phyloP scores from a whole-genome alignment of 2,797 vertebrate species.

The Chelonia mydas region DNA sequence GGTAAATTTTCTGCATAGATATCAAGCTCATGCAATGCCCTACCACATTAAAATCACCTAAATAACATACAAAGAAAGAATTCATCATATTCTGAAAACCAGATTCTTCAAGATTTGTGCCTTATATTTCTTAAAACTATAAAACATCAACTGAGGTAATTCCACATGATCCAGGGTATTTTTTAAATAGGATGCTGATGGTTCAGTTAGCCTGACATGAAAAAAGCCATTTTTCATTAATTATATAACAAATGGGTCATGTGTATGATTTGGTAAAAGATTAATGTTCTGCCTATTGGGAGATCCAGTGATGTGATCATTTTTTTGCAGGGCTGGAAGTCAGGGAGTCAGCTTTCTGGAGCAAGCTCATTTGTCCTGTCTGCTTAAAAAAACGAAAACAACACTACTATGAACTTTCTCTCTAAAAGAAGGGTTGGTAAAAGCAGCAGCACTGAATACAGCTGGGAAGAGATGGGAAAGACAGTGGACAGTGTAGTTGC shows the following conservation, averaged over 20 bases:
- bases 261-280: not conserved
- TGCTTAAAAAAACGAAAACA: not conserved
- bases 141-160: not conserved
- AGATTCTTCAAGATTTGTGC: not conserved
- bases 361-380: not conserved
- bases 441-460: not conserved
- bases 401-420: not conserved
- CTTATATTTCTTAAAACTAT: not conserved
- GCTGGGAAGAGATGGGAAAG: not conserved
- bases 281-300: not conserved
- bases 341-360: not conserved
- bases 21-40: not conserved
- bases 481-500: not conserved
- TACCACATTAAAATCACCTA: not conserved
- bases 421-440: not conserved
- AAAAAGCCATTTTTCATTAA: not conserved
- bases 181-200: not conserved
- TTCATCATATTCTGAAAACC: not conserved
- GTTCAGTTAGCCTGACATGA: not conserved
- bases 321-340: not conserved
- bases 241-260: not conserved
- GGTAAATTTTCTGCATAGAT: not conserved
- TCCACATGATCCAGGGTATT: not conserved
- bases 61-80: not conserved
- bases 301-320: not conserved